phyloP scores from a whole-genome alignment of 2,797 vertebrate genomes.

The Pteronotus mesoamericanus region DNA sequence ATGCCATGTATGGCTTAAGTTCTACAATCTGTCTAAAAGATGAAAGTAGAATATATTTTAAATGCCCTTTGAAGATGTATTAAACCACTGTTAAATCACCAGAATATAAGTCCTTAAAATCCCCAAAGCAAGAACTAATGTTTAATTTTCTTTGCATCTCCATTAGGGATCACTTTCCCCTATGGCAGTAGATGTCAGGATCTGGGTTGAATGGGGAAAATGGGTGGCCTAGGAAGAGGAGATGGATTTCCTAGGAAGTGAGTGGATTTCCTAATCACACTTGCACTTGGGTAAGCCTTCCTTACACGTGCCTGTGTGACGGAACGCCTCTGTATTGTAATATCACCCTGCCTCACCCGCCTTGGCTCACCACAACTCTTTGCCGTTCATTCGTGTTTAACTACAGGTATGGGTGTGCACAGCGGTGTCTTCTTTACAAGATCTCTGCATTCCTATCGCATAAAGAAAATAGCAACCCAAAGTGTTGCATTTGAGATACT shows the following conservation, averaged over 20 bases:
- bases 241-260: no score
- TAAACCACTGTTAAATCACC: not conserved
- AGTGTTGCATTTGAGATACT: not conserved
- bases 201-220: not conserved
- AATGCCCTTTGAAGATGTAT: not conserved
- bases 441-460: not conserved
- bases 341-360: no score
- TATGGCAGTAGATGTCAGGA: not conserved
- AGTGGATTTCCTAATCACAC: not conserved
- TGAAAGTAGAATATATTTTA: not conserved
- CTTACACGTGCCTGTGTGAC: fast-evolving
- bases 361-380: fast-evolving
- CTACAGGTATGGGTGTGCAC: fast-evolving
- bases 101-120: not conserved
- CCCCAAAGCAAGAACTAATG: not conserved
- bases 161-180: not conserved
- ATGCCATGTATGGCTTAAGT: not conserved
- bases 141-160: not conserved
- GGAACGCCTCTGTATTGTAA: fast-evolving
- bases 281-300: not conserved
- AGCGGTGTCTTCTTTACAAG: no score
- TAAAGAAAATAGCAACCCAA: not conserved
- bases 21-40: not conserved
- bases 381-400: fast-evolving
- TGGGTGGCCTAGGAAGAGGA: not conserved